phyloP scores from a whole-genome alignment of 2,113 vertebrate species.

The Reinhardtius hippoglossoides region DNA sequence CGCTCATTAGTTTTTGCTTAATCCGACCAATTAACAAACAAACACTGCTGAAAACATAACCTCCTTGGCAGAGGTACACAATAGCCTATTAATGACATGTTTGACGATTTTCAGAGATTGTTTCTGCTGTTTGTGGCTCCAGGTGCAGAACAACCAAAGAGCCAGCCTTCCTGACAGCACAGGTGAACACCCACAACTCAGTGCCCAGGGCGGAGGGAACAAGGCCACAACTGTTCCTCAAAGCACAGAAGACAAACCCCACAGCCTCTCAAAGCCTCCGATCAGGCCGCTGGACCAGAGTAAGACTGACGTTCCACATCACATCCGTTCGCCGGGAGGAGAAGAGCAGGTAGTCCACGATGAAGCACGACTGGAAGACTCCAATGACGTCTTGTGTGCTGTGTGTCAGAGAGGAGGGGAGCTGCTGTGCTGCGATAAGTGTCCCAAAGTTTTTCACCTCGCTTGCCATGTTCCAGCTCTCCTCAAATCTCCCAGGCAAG shows the following conservation, averaged over 20 bases:
- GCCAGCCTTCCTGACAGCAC: conserved; percentile 73
- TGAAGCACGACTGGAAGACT: conserved; percentile 40
- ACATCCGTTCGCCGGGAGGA: background rate
- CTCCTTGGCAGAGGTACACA: no score
- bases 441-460: conserved; percentile 92
- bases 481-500: conserved; percentile 90
- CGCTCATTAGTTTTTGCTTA: no score
- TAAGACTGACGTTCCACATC: background rate
- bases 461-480: conserved; percentile 91
- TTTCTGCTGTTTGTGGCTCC: conserved; percentile 8
- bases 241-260: conserved; percentile 24
- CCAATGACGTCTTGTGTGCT: conserved; percentile 90
- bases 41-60: no score
- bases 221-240: conserved; percentile 18
- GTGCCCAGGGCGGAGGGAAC: background rate
- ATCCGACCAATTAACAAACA: no score
- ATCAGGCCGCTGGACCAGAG: conserved; percentile 8
- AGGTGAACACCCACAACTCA: conserved; percentile 46
- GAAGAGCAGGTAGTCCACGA: conserved; percentile 54
- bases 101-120: no score
- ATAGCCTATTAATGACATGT: background rate
- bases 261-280: background rate
- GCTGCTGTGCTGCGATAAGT: conserved; percentile 89
- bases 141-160: conserved; percentile 52
- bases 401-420: conserved; percentile 93